Evolutionary conservation across 2,888 invertebrate genomes (phyloP).

Genomic region (Lasioglossum zephyrum): DNA sequence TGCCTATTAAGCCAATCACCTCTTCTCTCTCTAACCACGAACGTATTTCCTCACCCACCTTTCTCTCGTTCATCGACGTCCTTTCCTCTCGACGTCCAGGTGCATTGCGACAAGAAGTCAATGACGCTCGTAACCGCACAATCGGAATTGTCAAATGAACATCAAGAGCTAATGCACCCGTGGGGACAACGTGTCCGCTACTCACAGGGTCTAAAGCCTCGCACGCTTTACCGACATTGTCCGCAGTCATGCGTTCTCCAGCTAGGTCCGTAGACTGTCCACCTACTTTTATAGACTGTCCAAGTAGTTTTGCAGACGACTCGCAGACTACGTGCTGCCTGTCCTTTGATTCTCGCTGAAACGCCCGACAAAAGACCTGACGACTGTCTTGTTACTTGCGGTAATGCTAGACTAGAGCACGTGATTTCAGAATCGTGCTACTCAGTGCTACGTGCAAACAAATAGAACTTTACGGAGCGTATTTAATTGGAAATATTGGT

Average conservation of each 20-base stretch:
- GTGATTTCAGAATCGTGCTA: neutral
- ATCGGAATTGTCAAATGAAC: constrained; percentile 56
- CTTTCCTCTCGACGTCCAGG: neutral
- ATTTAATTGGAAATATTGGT: neutral
- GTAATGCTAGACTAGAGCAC: neutral
- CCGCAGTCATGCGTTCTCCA: neutral
- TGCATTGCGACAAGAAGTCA: constrained; percentile 2
- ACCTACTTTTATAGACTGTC: neutral
- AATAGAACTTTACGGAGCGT: neutral
- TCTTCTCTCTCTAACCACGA: constrained; percentile 56
- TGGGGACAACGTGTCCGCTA: neutral
- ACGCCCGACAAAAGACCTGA: neutral
- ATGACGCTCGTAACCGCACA: constrained; percentile 49
- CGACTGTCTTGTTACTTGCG: neutral
- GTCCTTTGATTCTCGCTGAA: neutral
- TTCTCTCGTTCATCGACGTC: neutral
- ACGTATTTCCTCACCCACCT: constrained; percentile 11
- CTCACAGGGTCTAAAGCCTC: neutral
- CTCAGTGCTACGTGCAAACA: neutral
- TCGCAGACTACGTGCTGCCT: neutral
- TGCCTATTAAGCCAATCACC: constrained; percentile 31
- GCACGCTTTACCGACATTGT: neutral
- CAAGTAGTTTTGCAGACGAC: constrained; percentile 3
- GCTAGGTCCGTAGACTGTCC: neutral
- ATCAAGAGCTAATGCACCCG: constrained; percentile 33